A percentile compares a stretch with the other conserved stretches of the same genome.
Evolutionary conservation across 2,113 vertebrate genomes (phyloP).

Genomic region (Balaenoptera acutorostrata): DNA sequence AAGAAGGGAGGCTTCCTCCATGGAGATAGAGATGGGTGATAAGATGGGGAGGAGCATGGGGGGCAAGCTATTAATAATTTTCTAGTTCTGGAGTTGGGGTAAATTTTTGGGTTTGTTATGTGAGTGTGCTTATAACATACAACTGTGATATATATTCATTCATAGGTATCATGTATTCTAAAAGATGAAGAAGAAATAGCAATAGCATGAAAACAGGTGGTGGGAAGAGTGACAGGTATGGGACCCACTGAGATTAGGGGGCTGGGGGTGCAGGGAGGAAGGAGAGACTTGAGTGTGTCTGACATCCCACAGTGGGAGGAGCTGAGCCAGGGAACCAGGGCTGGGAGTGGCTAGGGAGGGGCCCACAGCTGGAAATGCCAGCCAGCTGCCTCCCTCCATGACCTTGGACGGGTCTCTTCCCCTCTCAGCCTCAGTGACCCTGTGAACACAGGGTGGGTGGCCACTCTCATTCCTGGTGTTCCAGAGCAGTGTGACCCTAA

Average conservation of each 20-base stretch:
- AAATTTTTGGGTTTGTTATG: neutral
- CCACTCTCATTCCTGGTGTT: neutral
- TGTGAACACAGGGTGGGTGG: neutral
- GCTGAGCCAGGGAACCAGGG: neutral
- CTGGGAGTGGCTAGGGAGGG: neutral
- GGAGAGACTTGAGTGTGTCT: neutral
- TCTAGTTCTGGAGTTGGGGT: neutral
- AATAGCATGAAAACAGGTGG: neutral
- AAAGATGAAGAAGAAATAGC: neutral
- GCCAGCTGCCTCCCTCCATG: neutral
- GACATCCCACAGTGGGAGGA: neutral
- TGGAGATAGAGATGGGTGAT: neutral
- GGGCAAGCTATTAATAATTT: neutral
- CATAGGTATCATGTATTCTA: neutral
- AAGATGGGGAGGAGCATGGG: neutral
- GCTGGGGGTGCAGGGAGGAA: neutral
- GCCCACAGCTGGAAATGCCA: neutral
- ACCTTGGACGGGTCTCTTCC: neutral
- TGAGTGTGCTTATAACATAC: neutral
- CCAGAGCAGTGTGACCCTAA: neutral
- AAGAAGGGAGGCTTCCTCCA: neutral
- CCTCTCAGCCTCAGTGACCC: neutral
- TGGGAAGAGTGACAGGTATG: neutral
- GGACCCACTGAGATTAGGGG: neutral
- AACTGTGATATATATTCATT: neutral